Conservation (phyloP, 30 jellyfish, hydroid and myxozoan species). For the Aurelia aurita region DNA sequence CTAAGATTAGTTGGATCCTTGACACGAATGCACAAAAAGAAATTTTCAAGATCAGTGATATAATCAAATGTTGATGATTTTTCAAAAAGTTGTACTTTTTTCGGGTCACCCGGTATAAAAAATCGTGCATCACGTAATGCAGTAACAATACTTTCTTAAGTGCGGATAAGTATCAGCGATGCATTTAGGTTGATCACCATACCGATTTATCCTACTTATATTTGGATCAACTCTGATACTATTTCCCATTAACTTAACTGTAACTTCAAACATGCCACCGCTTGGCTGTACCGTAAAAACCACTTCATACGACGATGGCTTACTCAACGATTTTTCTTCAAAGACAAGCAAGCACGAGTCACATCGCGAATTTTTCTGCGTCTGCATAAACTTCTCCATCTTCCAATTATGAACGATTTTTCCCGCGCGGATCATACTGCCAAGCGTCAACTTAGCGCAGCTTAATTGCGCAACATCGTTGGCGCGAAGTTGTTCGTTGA, state of each 20-base stretch:
- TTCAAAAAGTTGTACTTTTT: no score
- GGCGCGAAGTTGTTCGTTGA: slow-evolving; percentile 10
- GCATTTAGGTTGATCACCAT: slow-evolving; percentile 84
- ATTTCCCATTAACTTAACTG: not conserved
- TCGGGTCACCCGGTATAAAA: no score
- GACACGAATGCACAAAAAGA: no score
- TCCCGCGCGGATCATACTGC: slow-evolving; percentile 35
- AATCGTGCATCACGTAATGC: not conserved
- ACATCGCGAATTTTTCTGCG: slow-evolving; percentile 20
- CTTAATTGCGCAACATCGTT: not conserved
- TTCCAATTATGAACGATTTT: slow-evolving; percentile 12
- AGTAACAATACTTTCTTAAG: slow-evolving; percentile 71
- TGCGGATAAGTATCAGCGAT: slow-evolving; percentile 61
- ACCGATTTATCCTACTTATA: slow-evolving; percentile 69
- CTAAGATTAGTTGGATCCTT: no score
- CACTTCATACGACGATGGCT: slow-evolving; percentile 12
- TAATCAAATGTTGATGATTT: no score
- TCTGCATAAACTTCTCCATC: slow-evolving; percentile 16
- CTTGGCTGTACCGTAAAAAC: slow-evolving; percentile 55
- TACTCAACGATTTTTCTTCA: not conserved
- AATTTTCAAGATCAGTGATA: no score
- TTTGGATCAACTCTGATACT: slow-evolving; percentile 24
- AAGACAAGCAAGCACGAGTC: slow-evolving; percentile 22
- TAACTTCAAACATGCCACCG: slow-evolving; percentile 56
- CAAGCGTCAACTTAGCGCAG: slow-evolving; percentile 13